Percentiles rank a stretch among this genome's conserved stretches.
phyloP scores from a whole-genome alignment of 1,140 invertebrate genomes.

The Lepidurus packardi region DNA sequence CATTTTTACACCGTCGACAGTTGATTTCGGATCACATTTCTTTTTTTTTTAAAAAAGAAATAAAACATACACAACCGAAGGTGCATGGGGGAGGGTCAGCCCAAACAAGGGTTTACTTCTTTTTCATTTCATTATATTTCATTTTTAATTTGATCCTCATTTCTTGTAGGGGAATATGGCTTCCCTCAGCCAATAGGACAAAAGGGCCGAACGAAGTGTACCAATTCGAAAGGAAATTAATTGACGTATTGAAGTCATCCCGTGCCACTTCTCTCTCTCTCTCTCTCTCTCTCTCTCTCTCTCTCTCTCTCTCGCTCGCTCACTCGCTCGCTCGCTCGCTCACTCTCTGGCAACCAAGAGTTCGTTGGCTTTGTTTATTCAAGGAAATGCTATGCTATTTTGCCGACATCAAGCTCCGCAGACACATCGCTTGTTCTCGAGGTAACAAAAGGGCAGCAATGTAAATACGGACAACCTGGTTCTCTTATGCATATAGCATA shows the following conservation, averaged over 20 bases:
- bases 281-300: neutral
- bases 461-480: slow-evolving; percentile 14
- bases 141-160: too few species aligned
- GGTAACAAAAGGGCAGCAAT: neutral
- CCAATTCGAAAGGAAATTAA: neutral
- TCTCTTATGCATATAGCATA: neutral
- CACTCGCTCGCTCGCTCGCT: neutral
- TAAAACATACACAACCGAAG: too few species aligned
- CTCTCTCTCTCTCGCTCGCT: neutral
- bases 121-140: too few species aligned
- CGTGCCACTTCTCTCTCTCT: slow-evolving; percentile 4
- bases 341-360: neutral
- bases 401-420: neutral
- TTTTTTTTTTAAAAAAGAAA: too few species aligned
- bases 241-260: slow-evolving; percentile 19
- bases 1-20: slow-evolving; percentile 1
- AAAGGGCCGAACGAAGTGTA: neutral
- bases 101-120: too few species aligned
- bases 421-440: neutral
- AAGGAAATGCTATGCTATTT: neutral
- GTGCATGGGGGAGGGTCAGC: too few species aligned
- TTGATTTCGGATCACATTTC: neutral
- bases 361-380: slow-evolving; percentile 13
- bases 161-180: too few species aligned
- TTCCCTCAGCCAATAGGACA: neutral